Evolutionary conservation across 2,888 invertebrate genomes (phyloP), one percentile per base, ranked within the genome.

Genomic region (Eugnorisma glareosa): DNA sequence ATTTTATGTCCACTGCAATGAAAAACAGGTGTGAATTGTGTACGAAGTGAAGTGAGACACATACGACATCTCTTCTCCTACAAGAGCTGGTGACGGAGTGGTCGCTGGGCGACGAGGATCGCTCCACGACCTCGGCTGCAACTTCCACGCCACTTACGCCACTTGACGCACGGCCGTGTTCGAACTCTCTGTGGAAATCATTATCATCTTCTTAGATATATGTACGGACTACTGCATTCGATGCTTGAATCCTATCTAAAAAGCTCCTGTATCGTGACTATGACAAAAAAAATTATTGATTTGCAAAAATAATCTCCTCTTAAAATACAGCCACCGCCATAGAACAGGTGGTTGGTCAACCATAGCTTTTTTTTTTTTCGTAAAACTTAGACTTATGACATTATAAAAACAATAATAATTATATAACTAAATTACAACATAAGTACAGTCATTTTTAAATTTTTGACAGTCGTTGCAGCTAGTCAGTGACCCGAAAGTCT

Each of bases 81-180:
- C 98, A 98, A 40, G 98, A 98, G 91, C 98, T 98, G 75, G 98
- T 98, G 89, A 98, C 97, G 1, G 98, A 98, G 88, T 98, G 98
- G 91, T 98, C 98, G 86, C 98, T 98, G n/a, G 98, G 98, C 0
- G 98, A 98, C 0, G 98, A 98, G 1, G 98, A 97, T 28, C 98
- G 97, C 90, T 98, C 98, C 67, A 98, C 97, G 21, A 98, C 98
- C 91, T 99, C 99, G n/a, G 98, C 98, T 0, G 98, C 99, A 54
- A 98, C 97, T 91, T 99, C 99, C 8, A 98, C 98, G 0, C 97
- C 95, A 43, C 93, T 93, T 0, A 79, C 35, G 0, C 97, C 95
- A 35, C 93, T 93, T 0, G 94, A 93, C 0, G 90, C 86, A 0
- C 95, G 93, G 0, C 95, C 96, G 76, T 95, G 96, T 73, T 96